Percentiles rank a stretch among this genome's conserved stretches.
These are phyloP conservation scores for Bacillus rossius DNA, from an alignment of 1,140 invertebrate genomes.

Conservation along the genomic window DNA sequence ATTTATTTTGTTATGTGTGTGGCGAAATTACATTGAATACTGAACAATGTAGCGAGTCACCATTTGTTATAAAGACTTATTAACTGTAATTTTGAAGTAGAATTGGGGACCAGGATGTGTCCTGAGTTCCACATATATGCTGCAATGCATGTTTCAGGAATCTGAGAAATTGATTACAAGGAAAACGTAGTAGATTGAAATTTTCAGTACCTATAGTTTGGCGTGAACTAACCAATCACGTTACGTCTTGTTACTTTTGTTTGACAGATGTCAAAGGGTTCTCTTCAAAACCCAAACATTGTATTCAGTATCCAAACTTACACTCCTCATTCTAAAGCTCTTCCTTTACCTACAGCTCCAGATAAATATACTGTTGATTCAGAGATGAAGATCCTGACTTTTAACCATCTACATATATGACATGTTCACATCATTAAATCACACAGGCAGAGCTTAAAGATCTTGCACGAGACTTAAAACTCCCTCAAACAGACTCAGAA, in stretches of 20 bases:
- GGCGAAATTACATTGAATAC: slow-evolving; percentile 6
- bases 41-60: slow-evolving; percentile 5
- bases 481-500: too few species aligned
- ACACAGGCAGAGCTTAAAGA: too few species aligned
- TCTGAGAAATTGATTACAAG: too few species aligned
- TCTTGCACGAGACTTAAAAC: too few species aligned
- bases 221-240: slow-evolving; percentile 23
- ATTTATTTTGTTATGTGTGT: slow-evolving; percentile 10
- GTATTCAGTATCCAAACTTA: too few species aligned
- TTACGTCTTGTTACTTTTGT: slow-evolving; percentile 28
- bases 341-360: too few species aligned
- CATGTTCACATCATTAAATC: too few species aligned
- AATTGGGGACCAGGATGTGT: slow-evolving; percentile 21
- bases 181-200: too few species aligned
- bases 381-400: too few species aligned
- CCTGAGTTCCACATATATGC: slow-evolving; percentile 19
- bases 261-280: slow-evolving; percentile 18
- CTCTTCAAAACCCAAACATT: slow-evolving; percentile 9
- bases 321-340: too few species aligned
- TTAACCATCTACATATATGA: too few species aligned
- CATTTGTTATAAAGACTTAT: slow-evolving; percentile 1
- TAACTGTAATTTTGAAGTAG: slow-evolving; percentile 6
- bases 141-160: slow-evolving; percentile 21
- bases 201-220: slow-evolving; percentile 26
- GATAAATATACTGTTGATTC: too few species aligned